Base-by-base conservation (phyloP, 2,797 vertebrate species). In the Helicolenus hilgendorfi region DNA sequence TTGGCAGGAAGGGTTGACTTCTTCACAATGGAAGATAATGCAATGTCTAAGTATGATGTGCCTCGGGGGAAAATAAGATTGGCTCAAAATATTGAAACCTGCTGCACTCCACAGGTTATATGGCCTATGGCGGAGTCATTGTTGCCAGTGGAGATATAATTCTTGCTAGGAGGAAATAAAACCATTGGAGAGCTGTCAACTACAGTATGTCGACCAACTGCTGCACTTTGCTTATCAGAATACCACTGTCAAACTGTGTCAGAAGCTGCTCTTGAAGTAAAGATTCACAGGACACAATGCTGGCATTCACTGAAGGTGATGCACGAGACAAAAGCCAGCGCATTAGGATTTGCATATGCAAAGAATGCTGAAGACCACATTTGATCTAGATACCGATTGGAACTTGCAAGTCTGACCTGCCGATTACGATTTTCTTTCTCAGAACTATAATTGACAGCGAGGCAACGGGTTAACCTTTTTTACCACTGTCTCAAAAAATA, bases 31-130 rank as follows among this genome's bases (percentile, higher is more conserved):
- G 68, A 29, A 56, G 24, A 49, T 26, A 85, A 81, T 36, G 9
- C n/a, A 80, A 38, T 53, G n/a, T 73, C 53, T 59, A 38, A 15
- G 53, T 77, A 77, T 73, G 69, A 82, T 67, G 45, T 27, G 77
- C 59, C 67, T 78, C 65, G 10, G 70, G 81, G n/a, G 18, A 72
- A 72, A 71, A 85, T 38, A 68, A 77, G 58, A 88, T 18, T 38
- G 20, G 14, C 22, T 22, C 1, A 56, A 59, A 88, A 26, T 11
- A 33, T 11, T 36, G 4, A 76, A 78, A 83, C 41, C 71, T 78
- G 73, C 68, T 80, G 68, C 58, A 69, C 45, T 81, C 15, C 62
- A 68, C 64, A 84, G 49, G 24, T 84, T 72, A 85, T 81, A 62
- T 53, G n/a, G n/a, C 15, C 18, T 36, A 6, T 27, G 36, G 45